phyloP scores from a whole-genome alignment of 2,797 vertebrate genomes.

The Bradypus variegatus region DNA sequence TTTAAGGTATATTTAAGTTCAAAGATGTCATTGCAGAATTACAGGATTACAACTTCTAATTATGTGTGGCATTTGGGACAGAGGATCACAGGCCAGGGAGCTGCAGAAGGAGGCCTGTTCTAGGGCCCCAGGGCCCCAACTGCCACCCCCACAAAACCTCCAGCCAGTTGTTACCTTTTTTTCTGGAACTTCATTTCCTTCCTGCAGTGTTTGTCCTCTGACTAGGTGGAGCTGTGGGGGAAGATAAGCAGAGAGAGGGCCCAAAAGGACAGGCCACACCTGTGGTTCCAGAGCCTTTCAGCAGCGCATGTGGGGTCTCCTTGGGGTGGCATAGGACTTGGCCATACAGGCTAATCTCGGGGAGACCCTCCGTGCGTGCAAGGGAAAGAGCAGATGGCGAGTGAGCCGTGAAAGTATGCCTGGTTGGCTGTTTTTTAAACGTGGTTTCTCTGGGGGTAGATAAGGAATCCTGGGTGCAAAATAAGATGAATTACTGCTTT shows the following conservation, averaged over 20 bases:
- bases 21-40: slow-evolving; percentile 64
- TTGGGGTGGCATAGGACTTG: no score
- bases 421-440: not conserved
- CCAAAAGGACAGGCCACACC: not conserved
- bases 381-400: not conserved
- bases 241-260: not conserved
- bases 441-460: not conserved
- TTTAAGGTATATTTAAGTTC: slow-evolving; percentile 61
- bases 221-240: not conserved
- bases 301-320: accelerated
- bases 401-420: not conserved
- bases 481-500: not conserved
- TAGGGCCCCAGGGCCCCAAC: not conserved
- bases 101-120: not conserved
- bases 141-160: slow-evolving; percentile 39
- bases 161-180: not conserved
- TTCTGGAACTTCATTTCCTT: not conserved
- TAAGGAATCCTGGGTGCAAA: not conserved
- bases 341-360: no score
- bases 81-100: slow-evolving; percentile 49
- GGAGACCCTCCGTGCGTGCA: not conserved
- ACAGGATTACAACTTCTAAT: slow-evolving; percentile 67
- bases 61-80: slow-evolving; percentile 53
- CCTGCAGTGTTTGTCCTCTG: not conserved
- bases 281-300: not conserved